phyloP scores from a whole-genome alignment of 2,888 invertebrate genomes.

The Alcis repandata region DNA sequence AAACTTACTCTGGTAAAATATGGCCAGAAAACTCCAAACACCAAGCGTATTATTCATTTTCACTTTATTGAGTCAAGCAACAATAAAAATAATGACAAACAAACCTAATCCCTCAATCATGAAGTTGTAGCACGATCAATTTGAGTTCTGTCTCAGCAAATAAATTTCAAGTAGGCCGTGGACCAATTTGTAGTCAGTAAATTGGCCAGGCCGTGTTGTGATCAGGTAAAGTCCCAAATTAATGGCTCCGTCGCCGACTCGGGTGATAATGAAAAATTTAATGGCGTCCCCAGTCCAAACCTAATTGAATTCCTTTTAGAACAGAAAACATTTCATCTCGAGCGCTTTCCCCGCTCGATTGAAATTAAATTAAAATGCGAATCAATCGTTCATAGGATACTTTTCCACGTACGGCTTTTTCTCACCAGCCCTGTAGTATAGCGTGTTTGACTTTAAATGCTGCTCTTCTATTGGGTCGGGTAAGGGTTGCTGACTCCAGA shows the following conservation, averaged over 20 bases:
- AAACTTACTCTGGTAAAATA: slow-evolving; percentile 75
- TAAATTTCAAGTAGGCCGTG: slow-evolving; percentile 72
- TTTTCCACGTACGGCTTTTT: slow-evolving; percentile 46
- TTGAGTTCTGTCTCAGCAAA: slow-evolving; percentile 45
- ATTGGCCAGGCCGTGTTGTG: slow-evolving; percentile 64
- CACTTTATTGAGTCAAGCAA: slow-evolving; percentile 13
- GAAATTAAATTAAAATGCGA: not conserved
- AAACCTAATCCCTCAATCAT: slow-evolving; percentile 28
- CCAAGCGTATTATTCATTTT: slow-evolving; percentile 67
- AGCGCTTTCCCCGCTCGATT: slow-evolving; percentile 19
- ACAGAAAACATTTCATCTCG: slow-evolving; percentile 56
- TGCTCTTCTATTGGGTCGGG: slow-evolving; percentile 59
- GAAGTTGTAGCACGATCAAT: slow-evolving; percentile 24
- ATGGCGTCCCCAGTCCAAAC: slow-evolving; percentile 59
- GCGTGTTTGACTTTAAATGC: slow-evolving; percentile 40
- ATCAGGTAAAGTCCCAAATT: slow-evolving; percentile 72
- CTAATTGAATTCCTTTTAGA: slow-evolving; percentile 72
- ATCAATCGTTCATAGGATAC: not conserved
- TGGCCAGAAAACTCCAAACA: slow-evolving; percentile 66
- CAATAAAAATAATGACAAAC: slow-evolving; percentile 21
- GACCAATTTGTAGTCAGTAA: slow-evolving; percentile 62
- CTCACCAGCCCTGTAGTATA: slow-evolving; percentile 65
- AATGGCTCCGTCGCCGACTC: slow-evolving; percentile 61
- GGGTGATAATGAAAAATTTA: slow-evolving; percentile 77
- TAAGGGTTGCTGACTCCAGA: slow-evolving; percentile 56